Percentiles rank a stretch among this genome's conserved stretches.
Evolutionary conservation across 2,888 invertebrate species (phyloP).

Genomic region (Pharmacophagus antenor): DNA sequence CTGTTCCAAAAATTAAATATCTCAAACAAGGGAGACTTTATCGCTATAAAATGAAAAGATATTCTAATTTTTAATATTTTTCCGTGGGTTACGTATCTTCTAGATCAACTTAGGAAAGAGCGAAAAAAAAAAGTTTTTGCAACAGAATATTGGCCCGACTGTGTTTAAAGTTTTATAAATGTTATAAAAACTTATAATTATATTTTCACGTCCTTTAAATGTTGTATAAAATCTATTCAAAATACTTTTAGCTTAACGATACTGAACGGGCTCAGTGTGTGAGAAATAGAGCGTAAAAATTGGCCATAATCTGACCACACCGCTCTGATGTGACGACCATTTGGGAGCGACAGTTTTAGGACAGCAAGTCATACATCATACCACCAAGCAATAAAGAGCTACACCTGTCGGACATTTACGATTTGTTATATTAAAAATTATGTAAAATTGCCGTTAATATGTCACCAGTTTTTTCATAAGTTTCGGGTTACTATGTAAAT

Average conservation of each 20-base stretch:
- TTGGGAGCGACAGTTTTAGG: constrained; percentile 15
- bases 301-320: constrained; percentile 9
- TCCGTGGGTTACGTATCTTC: too few species aligned
- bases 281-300: constrained; percentile 36
- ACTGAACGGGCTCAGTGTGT: background rate
- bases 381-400: background rate
- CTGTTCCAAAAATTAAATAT: too few species aligned
- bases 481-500: background rate
- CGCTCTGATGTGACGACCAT: constrained; percentile 6
- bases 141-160: too few species aligned
- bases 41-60: too few species aligned
- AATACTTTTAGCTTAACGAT: background rate
- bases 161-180: too few species aligned
- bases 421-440: background rate
- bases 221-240: background rate
- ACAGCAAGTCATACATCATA: constrained; percentile 1
- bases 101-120: too few species aligned
- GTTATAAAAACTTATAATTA: too few species aligned
- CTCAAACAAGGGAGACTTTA: too few species aligned
- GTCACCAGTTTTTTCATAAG: background rate
- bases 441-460: background rate
- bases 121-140: too few species aligned
- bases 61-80: too few species aligned
- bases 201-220: too few species aligned
- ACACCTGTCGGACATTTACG: background rate